Percentiles rank a stretch among this genome's conserved stretches.
These are phyloP conservation scores for Geococcyx californianus DNA, from an alignment of 2,113 vertebrate species.

Conservation along the genomic window DNA sequence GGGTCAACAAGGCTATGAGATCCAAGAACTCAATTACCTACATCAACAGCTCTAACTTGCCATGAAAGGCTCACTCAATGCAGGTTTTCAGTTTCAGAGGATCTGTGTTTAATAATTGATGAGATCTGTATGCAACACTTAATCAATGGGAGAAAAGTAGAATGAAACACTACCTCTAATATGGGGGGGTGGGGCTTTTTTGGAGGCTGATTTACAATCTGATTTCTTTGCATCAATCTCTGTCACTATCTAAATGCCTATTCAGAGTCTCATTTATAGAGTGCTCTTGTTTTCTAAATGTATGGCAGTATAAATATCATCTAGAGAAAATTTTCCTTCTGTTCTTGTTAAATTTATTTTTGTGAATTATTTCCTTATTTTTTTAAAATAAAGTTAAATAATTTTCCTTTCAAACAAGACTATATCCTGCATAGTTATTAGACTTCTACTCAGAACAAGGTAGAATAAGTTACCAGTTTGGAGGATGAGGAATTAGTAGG, in stretches of 20 bases:
- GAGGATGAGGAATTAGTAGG: not conserved
- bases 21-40: not conserved
- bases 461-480: not conserved
- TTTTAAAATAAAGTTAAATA: not conserved
- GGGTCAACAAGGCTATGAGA: not conserved
- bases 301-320: not conserved
- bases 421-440: not conserved
- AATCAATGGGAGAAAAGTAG: not conserved
- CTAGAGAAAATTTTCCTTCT: not conserved
- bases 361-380: not conserved
- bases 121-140: not conserved
- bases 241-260: not conserved
- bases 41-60: not conserved
- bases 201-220: not conserved
- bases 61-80: not conserved
- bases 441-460: not conserved
- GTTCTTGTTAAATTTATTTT: not conserved
- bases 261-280: not conserved
- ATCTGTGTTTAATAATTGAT: not conserved
- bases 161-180: not conserved
- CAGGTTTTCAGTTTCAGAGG: not conserved
- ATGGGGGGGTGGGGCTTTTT: accelerated
- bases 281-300: not conserved
- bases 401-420: not conserved
- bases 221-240: not conserved